phyloP scores from a whole-genome alignment of 2,888 invertebrate species.

The Andrena fulva region DNA sequence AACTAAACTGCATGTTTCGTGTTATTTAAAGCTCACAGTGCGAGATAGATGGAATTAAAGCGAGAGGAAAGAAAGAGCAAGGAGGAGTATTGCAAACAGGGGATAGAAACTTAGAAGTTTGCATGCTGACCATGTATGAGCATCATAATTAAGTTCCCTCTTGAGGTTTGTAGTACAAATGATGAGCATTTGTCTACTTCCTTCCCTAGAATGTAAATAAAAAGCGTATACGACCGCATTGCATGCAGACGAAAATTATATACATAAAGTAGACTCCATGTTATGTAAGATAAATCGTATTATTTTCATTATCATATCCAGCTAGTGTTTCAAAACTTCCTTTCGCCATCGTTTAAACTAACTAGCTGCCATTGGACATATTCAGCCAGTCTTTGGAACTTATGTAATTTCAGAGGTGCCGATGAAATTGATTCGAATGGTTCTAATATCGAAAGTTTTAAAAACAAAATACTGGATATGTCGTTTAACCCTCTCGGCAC shows the following conservation, averaged over 20 bases:
- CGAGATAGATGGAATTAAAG: conserved; percentile 7
- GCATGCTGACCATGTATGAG: conserved; percentile 82
- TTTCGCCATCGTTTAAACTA: conserved; percentile 8
- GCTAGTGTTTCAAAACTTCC: neutral
- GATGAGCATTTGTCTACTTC: conserved; percentile 81
- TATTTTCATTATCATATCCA: conserved; percentile 7
- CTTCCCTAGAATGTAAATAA: conserved; percentile 82
- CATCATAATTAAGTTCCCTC: conserved; percentile 77
- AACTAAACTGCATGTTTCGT: neutral
- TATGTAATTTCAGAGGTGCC: neutral
- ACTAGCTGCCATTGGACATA: neutral
- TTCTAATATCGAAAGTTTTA: neutral
- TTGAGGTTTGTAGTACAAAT: conserved; percentile 78
- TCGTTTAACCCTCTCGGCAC: neutral
- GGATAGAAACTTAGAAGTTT: conserved; percentile 68
- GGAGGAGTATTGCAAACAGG: conserved; percentile 27
- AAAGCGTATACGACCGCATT: conserved; percentile 73
- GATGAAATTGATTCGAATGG: neutral
- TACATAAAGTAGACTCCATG: conserved; percentile 15
- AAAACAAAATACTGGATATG: conserved; percentile 8
- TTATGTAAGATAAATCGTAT: conserved; percentile 27
- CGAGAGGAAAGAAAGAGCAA: conserved; percentile 14
- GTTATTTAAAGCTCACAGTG: conserved; percentile 1
- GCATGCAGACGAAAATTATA: conserved; percentile 74
- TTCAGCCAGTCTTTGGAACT: neutral